Evolutionary conservation across 2,888 invertebrate species (phyloP), one percentile per base, ranked within the genome.

Genomic region (Notodonta ziczac): DNA sequence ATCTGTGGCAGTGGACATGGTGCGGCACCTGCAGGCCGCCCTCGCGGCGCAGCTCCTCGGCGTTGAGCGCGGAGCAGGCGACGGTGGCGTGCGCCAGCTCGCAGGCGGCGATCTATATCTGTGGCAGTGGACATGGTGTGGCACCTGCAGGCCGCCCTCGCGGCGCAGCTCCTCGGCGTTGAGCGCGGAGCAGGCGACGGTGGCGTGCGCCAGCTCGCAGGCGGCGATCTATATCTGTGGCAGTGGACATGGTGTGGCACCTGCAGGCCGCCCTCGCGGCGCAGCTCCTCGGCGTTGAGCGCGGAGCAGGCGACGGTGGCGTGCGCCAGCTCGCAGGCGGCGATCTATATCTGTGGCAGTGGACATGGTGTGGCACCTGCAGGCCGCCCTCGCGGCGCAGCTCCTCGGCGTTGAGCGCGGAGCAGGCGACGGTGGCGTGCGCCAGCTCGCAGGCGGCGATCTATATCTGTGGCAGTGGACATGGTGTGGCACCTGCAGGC

Each of bases 111-210:
- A 24, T 24, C 24, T 24, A 24, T 24, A 24, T 24, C 24, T 24
- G 24, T 24, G 24, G 24, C 24, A 24, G 24, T 24, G 24, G 24
- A 24, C 24, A 24, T 24, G 24, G 24, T 24, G 24, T 24, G 24
- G 24, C 24, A 96, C 96, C 93, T 98, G 97, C 65, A 99, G 94
- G 0, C 99, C 99, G 62, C 97, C 97, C 89, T 99, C 99, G 59
- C 99, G 92, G 59, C 99, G 94, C 70, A 99, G 93, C 88, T 99
- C 99, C 91, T 99, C 99, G 0, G 99, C 99, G 89, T 99, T 99
- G 52, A 99, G 93, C 12, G 99, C 97, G 0, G 99, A 99, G 89
- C 99, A 99, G 75, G 97, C 96, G 5, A 99, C 98, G 0, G 99
- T 99, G 81, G 99, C 98, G 90, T 98, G 99, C 58, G 98, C 98